phyloP scores from a whole-genome alignment of 1,140 invertebrate genomes.

The Platyscapa corneri region DNA sequence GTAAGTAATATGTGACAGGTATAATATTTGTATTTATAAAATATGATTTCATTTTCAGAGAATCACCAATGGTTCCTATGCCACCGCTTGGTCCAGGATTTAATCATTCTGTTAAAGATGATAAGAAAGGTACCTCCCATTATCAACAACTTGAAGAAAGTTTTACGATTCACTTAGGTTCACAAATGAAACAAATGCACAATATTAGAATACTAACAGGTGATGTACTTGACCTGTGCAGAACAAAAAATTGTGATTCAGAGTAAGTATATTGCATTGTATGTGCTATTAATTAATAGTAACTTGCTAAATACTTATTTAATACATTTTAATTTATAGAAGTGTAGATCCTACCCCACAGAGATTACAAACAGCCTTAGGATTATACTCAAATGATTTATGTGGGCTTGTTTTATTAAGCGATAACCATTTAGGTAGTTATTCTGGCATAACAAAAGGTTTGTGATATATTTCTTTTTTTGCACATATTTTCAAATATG shows the following conservation, averaged over 20 bases:
- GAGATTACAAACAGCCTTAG: conserved; percentile 93
- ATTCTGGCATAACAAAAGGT: conserved; percentile 84
- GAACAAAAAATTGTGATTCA: conserved; percentile 76
- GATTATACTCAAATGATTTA: conserved; percentile 93
- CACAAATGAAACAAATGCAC: conserved; percentile 98
- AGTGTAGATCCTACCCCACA: conserved; percentile 81
- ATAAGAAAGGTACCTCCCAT: conserved; percentile 65
- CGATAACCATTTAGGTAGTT: conserved; percentile 84
- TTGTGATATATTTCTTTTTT: conserved; percentile 42
- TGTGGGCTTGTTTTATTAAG: conserved; percentile 91
- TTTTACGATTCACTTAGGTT: conserved; percentile 97
- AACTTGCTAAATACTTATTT: background rate
- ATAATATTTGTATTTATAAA: conserved; percentile 28
- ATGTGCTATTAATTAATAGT: background rate
- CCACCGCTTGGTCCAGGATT: conserved; percentile 61
- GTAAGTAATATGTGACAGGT: background rate
- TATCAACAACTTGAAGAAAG: conserved; percentile 85
- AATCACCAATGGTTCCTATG: conserved; percentile 67
- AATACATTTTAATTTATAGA: conserved; percentile 52
- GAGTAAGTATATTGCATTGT: conserved; percentile 58
- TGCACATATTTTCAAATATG: too few species aligned
- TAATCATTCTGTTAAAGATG: conserved; percentile 60
- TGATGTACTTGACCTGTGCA: conserved; percentile 90
- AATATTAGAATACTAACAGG: conserved; percentile 94
- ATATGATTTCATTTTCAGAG: conserved; percentile 57